Percentiles rank a stretch among this genome's conserved stretches.
These are phyloP conservation scores for Dendronephthya gigantea DNA, from an alignment of 64 coral and sea anemone species.

Conservation along the genomic window DNA sequence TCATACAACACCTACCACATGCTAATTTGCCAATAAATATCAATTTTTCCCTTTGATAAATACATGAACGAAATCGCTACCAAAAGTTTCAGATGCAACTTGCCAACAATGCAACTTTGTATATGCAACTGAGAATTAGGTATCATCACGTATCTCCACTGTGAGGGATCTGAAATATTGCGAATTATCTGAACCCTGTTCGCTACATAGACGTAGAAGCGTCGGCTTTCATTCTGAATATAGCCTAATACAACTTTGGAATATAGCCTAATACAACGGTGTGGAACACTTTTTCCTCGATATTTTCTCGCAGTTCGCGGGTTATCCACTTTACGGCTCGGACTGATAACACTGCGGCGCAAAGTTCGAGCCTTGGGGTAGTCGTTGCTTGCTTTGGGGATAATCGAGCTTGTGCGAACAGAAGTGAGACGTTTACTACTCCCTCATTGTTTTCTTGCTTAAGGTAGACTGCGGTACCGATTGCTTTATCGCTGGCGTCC, in stretches of 20 bases:
- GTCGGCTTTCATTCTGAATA: not conserved
- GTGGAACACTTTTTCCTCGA: not conserved
- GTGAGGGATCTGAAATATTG: not conserved
- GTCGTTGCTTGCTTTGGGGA: too few species aligned
- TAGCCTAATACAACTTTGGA: too few species aligned
- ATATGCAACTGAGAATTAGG: too few species aligned
- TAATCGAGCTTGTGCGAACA: not conserved
- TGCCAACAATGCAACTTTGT: too few species aligned
- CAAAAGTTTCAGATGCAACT: too few species aligned
- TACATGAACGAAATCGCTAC: too few species aligned
- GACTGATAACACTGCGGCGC: not conserved
- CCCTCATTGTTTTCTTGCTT: not conserved
- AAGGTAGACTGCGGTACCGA: not conserved
- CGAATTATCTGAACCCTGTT: not conserved
- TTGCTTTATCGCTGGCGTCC: not conserved
- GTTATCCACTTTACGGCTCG: not conserved
- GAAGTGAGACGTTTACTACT: not conserved
- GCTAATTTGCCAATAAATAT: too few species aligned
- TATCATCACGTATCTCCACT: not conserved
- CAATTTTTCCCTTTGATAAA: too few species aligned
- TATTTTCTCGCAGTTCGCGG: not conserved
- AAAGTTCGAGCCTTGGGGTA: not conserved
- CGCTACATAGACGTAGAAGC: not conserved
- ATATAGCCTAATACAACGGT: too few species aligned
- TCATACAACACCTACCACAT: too few species aligned